Percentiles rank a stretch among this genome's conserved stretches.
Conservation (phyloP, 2,113 vertebrate genomes). For the Lepus timidus region DNA sequence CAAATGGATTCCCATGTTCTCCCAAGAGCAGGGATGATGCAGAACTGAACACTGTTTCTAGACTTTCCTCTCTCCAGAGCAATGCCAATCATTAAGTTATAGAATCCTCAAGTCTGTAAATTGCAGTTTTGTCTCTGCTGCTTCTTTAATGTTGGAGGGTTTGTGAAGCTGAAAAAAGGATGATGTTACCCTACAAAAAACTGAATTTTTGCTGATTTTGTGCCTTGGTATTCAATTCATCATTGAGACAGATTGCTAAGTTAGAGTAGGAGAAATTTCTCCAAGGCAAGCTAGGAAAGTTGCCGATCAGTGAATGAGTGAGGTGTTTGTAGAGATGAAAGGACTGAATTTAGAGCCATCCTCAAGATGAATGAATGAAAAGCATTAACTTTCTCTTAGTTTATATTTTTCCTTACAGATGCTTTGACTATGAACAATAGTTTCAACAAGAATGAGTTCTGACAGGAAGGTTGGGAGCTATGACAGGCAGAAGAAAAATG, state of each 20-base stretch:
- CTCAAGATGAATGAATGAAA: not conserved
- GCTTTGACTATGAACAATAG: slow-evolving; percentile 65
- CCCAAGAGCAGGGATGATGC: not conserved
- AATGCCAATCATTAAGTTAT: not conserved
- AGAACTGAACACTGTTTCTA: not conserved
- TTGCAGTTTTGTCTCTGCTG: not conserved
- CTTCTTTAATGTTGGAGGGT: not conserved
- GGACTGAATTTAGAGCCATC: not conserved
- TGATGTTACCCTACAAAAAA: not conserved
- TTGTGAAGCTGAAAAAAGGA: not conserved
- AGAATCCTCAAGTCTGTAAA: not conserved
- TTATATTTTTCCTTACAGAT: slow-evolving; percentile 54
- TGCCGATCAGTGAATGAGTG: not conserved
- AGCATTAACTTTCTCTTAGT: not conserved
- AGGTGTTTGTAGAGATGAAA: not conserved
- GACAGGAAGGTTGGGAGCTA: slow-evolving; percentile 63
- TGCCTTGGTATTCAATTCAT: not conserved
- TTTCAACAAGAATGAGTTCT: slow-evolving; percentile 74
- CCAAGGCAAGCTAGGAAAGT: not conserved
- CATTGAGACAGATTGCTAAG: not conserved
- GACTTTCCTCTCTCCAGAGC: not conserved
- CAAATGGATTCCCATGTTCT: not conserved
- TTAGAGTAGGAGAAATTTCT: not conserved
- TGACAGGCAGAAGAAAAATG: slow-evolving; percentile 70
- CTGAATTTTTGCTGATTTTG: not conserved